A percentile compares a stretch with the other conserved stretches of the same genome.
Evolutionary conservation across 1,140 invertebrate genomes (phyloP).

Genomic region (Aethina tumida): DNA sequence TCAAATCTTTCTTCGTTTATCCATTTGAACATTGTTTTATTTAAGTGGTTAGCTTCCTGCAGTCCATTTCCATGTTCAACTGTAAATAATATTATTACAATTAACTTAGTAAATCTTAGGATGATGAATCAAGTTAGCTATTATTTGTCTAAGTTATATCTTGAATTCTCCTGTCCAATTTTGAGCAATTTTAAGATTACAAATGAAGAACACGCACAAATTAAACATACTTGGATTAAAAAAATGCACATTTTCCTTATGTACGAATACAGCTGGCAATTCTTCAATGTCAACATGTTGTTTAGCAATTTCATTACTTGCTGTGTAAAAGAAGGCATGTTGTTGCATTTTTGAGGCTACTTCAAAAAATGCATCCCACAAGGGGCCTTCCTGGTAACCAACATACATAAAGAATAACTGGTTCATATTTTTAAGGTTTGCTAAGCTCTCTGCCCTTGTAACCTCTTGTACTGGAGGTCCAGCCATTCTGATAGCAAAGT

Average conservation of each 20-base stretch:
- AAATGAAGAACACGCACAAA: constrained; percentile 9
- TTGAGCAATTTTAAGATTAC: constrained; percentile 11
- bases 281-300: constrained; percentile 56
- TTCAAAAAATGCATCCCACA: constrained; percentile 71
- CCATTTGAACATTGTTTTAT: constrained; percentile 70
- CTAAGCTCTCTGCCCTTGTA: constrained; percentile 65
- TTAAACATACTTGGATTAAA: constrained; percentile 53
- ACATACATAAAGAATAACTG: constrained; percentile 83
- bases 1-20: constrained; percentile 84
- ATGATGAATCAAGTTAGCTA: too few relatives aligned
- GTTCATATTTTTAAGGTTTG: constrained; percentile 61
- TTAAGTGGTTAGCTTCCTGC: constrained; percentile 39
- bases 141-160: too few relatives aligned
- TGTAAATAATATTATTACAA: too few relatives aligned
- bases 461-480: constrained; percentile 78
- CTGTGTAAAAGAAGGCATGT: constrained; percentile 76
- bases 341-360: constrained; percentile 70
- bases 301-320: constrained; percentile 53
- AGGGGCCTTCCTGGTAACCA: constrained; percentile 55
- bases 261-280: constrained; percentile 67
- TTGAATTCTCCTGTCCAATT: too few relatives aligned
- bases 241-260: constrained; percentile 68
- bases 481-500: constrained; percentile 83
- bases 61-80: constrained; percentile 16
- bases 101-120: too few relatives aligned